These are phyloP conservation scores for Formica selysi DNA, from an alignment of 1,140 invertebrate species.

Conservation along the genomic window DNA sequence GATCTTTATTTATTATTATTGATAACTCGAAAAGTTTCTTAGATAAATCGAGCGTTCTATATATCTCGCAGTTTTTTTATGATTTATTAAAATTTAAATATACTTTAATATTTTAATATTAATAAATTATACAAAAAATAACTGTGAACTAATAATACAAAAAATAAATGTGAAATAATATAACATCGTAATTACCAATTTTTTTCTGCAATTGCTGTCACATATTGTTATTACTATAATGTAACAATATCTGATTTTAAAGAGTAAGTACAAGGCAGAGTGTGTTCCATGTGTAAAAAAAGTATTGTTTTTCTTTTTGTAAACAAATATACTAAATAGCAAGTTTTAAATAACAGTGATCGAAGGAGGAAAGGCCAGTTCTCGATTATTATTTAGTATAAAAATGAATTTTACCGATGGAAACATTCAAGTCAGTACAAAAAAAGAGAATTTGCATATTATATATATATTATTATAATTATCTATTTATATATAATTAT, in stretches of 20 bases:
- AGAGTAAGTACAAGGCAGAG: slow-evolving; percentile 29
- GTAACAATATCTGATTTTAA: slow-evolving; percentile 9
- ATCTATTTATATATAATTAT: not conserved
- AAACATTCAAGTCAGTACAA: slow-evolving; percentile 10
- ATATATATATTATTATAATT: slow-evolving; percentile 8
- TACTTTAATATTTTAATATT: slow-evolving; percentile 44
- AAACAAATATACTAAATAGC: slow-evolving; percentile 16
- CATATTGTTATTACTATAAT: slow-evolving; percentile 19
- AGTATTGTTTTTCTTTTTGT: slow-evolving; percentile 38
- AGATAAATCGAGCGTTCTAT: slow-evolving; percentile 48
- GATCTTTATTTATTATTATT: slow-evolving; percentile 77
- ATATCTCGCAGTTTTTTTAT: slow-evolving; percentile 45
- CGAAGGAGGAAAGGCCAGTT: slow-evolving; percentile 12
- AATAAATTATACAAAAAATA: slow-evolving; percentile 49
- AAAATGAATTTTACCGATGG: not conserved
- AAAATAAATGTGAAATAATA: not conserved
- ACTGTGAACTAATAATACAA: not conserved
- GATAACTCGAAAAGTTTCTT: slow-evolving; percentile 66
- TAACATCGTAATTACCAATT: slow-evolving; percentile 24
- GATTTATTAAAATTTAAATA: slow-evolving; percentile 46
- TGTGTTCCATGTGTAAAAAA: slow-evolving; percentile 17
- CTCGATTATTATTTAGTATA: slow-evolving; percentile 33
- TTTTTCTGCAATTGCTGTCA: not conserved
- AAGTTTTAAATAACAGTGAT: slow-evolving; percentile 20
- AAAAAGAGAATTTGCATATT: not conserved